Conservation (phyloP, 2,113 vertebrate species). For the Oreotragus oreotragus region DNA sequence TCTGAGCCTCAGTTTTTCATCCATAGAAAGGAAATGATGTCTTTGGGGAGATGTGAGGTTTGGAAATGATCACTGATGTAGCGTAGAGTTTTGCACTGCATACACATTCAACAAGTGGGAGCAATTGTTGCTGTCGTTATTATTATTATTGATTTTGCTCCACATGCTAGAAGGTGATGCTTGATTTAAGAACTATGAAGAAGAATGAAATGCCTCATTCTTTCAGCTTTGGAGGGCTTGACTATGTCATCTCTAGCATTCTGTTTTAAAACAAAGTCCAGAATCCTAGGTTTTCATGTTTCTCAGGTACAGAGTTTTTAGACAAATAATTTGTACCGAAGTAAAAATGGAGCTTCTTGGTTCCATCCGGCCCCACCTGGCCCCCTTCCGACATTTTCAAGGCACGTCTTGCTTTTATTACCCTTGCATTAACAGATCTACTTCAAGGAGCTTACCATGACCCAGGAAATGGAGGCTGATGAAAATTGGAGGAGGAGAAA, state of each 20-base stretch:
- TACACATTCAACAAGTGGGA: background rate
- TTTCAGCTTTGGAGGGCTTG: background rate
- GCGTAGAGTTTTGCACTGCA: background rate
- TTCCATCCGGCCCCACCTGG: background rate
- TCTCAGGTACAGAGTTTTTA: background rate
- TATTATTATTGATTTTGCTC: background rate
- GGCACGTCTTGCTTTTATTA: conserved; percentile 73
- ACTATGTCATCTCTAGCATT: background rate
- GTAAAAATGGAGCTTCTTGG: conserved; percentile 14
- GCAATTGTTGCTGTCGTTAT: background rate
- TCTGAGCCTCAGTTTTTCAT: background rate
- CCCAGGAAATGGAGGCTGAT: conserved; percentile 75
- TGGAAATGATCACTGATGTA: background rate
- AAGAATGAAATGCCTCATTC: background rate
- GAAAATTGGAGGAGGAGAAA: conserved; percentile 63
- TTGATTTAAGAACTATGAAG: background rate
- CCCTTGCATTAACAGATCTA: conserved; percentile 67
- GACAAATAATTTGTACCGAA: conserved; percentile 17
- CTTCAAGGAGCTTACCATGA: conserved; percentile 72
- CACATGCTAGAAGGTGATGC: background rate
- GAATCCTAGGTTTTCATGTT: background rate
- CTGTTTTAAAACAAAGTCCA: background rate
- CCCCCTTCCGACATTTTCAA: conserved; percentile 50
- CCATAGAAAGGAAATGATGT: background rate
- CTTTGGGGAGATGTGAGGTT: background rate